Evolutionary conservation across 1,140 invertebrate species (phyloP), one percentile per base, ranked within the genome.

Genomic region (Magallana ariakensis): DNA sequence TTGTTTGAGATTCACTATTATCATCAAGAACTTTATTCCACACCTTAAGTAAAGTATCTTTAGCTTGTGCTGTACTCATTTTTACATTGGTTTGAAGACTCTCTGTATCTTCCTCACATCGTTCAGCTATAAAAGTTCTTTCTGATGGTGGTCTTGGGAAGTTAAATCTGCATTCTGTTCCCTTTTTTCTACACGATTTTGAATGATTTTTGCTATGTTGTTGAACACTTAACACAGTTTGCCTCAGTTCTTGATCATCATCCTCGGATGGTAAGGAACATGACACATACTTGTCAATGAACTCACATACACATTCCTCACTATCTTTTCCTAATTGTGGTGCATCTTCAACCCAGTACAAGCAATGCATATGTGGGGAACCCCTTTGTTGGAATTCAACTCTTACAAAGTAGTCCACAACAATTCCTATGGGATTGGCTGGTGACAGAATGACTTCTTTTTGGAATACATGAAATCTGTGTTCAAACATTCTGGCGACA

Each of bases 311-410:
- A 46, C 22, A 13, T 10, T 82, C 57, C 5, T 56, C 53, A 15
- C 22, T 1, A n/a, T 56, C 22, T 55, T 26, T 0, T 1, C 58
- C 82, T 0, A 87, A 26, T 81, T 46, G 46, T 58, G 94, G 94
- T 83, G 91, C 87, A 90, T 93, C 89, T 87, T 94, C 88, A 1
- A 95, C 83, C 94, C 90, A 90, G 22, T 89, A 85, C 8, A 90
- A 57, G 19, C 33, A 33, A 33, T 33, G 33, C 33, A 33, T 33
- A 33, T 33, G 33, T 33, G 33, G 33, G 33, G 33, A 33, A 33
- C 33, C 33, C 33, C 33, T 33, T 33, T 33, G 33, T 33, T 33
- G 33, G 33, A 33, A 33, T 33, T 33, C 33, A 33, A 33, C 33
- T 33, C 33, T 33, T 33, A 33, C 33, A 33, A 33, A 33, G 33